Conservation (phyloP, 2,113 vertebrate genomes). For the Epinephelus fuscoguttatus region DNA sequence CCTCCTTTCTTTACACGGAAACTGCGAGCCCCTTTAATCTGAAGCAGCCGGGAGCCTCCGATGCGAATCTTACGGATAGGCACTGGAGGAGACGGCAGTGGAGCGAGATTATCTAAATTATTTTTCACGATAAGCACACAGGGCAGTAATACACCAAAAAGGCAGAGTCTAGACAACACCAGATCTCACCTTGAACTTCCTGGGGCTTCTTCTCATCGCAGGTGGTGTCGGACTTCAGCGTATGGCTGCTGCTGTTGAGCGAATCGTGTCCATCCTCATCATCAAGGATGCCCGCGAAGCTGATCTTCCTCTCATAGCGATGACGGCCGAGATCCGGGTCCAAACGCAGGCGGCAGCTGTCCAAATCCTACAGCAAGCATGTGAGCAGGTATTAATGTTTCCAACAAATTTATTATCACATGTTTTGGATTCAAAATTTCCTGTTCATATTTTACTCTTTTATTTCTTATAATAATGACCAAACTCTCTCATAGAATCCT, state of each 20-base stretch:
- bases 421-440: too few species aligned
- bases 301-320: conserved; percentile 99
- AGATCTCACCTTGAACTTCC: conserved; percentile 79
- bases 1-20: conserved; percentile 99
- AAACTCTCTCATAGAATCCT: background rate
- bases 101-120: conserved; percentile 39
- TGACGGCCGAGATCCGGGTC: conserved; percentile 96
- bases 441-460: too few species aligned
- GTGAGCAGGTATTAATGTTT: background rate
- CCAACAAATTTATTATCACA: too few species aligned
- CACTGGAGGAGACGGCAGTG: conserved; percentile 79
- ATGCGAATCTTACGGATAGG: conserved; percentile 96
- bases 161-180: accelerated
- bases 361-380: conserved; percentile 88
- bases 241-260: conserved; percentile 98
- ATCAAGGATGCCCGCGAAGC: conserved; percentile 97
- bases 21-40: conserved; percentile 99
- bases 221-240: conserved; percentile 95
- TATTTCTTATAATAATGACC: too few species aligned
- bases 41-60: conserved; percentile 96
- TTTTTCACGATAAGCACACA: background rate
- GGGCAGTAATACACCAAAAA: accelerated
- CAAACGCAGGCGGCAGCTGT: conserved; percentile 93
- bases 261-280: conserved; percentile 98
- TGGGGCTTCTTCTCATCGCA: conserved; percentile 94